Evolutionary conservation across 2,888 invertebrate species (phyloP).

Genomic region (Tuta absoluta): DNA sequence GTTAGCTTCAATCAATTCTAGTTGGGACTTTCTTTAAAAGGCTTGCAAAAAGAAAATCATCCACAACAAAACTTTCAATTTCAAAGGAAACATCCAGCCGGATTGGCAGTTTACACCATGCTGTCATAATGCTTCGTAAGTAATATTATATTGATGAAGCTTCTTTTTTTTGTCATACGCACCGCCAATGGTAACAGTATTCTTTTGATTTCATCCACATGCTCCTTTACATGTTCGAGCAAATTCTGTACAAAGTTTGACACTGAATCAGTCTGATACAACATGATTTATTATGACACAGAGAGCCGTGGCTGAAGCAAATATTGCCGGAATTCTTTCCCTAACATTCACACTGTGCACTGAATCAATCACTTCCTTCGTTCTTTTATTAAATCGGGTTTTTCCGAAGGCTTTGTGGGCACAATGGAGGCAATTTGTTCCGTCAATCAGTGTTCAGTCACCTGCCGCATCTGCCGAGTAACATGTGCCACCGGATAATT

Average conservation of each 20-base stretch:
- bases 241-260: too few relatives aligned
- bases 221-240: too few relatives aligned
- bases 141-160: too few relatives aligned
- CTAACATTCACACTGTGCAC: not conserved
- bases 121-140: too few relatives aligned
- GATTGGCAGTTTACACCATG: too few relatives aligned
- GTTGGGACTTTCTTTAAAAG: not conserved
- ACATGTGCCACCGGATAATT: not conserved
- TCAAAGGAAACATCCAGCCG: too few relatives aligned
- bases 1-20: not conserved
- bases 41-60: not conserved
- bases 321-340: not conserved
- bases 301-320: not conserved
- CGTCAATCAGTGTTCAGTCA: constrained; percentile 48
- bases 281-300: not conserved
- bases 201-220: too few relatives aligned
- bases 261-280: not conserved
- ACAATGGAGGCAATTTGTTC: constrained; percentile 56
- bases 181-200: too few relatives aligned
- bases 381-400: constrained; percentile 47
- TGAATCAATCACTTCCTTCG: constrained; percentile 20
- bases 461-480: not conserved
- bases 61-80: not conserved
- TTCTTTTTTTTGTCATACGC: too few relatives aligned
- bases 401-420: constrained; percentile 43